Evolutionary conservation across 2,113 vertebrate genomes (phyloP), one percentile per base, ranked within the genome.

Genomic region (Coptodon bakossiorum): DNA sequence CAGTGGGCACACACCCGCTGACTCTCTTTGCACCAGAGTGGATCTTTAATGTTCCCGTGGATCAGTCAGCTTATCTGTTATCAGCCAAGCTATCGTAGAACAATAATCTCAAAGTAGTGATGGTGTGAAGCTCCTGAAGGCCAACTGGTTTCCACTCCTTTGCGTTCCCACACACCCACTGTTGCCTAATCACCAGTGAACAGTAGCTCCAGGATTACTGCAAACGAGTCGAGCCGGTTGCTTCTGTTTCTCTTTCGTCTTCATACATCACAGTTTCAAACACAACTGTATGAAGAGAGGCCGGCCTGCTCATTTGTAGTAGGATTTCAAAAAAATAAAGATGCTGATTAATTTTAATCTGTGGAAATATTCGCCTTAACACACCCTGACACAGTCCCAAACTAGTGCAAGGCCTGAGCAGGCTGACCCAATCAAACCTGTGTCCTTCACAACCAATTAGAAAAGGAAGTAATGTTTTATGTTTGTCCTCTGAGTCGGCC

Each of bases 71-170:
- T 48, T 52, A 9, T 24, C 22, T 29, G 22, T 36, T 40, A 24
- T 45, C 68, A 52, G 50, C 9, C 12, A 40, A 19, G 1, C 14
- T 45, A 29, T 76, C 24, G 6, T 31, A 76, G 16, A 31, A 76
- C 5, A 76, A 2, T 1, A 11, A 19, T 76, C 52, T 57, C 34
- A 29, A 45, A 57, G 52, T 76, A 4, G 56, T 2, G 4, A 50
- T 7, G 57, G 16, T 11, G 48, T 17, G 9, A 24, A 11, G 50
- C 13, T 50, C 2, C 22, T 34, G 3, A 7, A 71, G 8, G n/a
- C 13, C 10, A 7, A 79, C 85, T 17, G 68, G 81, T 63, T 88
- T 17, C 88, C 87, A 43, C 89, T 83, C 90, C 91, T 85, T 86
- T 63, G 7, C 36, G 5, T 79, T 79, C 36, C 3, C 73, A 38